Evolutionary conservation across 2,113 vertebrate genomes (phyloP).

Genomic region (Gymnorhina tibicen): DNA sequence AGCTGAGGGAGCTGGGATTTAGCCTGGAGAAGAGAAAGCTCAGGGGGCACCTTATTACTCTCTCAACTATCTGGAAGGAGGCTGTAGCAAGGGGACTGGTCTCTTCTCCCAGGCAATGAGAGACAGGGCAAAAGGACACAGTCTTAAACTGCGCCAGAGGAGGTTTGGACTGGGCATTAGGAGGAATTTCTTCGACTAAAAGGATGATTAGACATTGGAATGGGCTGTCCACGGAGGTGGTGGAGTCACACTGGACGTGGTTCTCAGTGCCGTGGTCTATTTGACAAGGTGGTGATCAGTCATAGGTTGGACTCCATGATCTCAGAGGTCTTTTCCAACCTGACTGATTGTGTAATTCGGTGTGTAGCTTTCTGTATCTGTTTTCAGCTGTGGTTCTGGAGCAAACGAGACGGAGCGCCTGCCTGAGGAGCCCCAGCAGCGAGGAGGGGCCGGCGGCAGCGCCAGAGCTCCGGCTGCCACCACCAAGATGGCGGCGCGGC

Average conservation of each 20-base stretch:
- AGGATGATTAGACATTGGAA: not conserved
- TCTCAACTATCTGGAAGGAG: not conserved
- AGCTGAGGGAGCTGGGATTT: not conserved
- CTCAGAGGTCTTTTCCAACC: not conserved
- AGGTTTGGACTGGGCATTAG: not conserved
- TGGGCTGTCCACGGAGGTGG: not conserved
- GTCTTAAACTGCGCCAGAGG: not conserved
- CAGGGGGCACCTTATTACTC: rapidly evolving
- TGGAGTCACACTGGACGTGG: too few relatives aligned
- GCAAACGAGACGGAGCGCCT: not conserved
- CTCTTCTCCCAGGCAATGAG: not conserved
- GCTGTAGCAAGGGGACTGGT: not conserved
- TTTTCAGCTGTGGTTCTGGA: not conserved
- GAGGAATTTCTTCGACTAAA: not conserved
- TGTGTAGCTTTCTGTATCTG: too few relatives aligned
- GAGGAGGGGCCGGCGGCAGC: not conserved
- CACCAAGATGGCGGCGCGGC: not conserved
- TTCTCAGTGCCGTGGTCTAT: too few relatives aligned
- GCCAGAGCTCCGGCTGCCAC: not conserved
- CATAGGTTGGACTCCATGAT: not conserved
- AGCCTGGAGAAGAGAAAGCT: not conserved
- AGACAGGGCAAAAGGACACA: not conserved
- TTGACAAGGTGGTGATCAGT: not conserved
- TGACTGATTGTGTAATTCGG: rapidly evolving
- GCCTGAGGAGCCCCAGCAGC: rapidly evolving